These are phyloP conservation scores for Caenorhabditis japonica DNA, from an alignment of 2,888 invertebrate species.

Conservation along the genomic window DNA sequence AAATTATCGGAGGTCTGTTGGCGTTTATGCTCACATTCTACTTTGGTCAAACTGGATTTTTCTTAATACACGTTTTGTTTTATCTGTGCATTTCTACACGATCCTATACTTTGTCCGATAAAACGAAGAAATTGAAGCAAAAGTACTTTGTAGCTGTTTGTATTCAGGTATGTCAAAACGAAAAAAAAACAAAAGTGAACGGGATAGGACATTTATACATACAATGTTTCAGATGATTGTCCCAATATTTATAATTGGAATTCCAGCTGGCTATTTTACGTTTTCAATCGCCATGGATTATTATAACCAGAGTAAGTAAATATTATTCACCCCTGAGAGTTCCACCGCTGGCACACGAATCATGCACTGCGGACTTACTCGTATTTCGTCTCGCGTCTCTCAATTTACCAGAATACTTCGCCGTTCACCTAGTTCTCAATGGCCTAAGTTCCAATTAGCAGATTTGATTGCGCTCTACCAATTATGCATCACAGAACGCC, in stretches of 20 bases:
- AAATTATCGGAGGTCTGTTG: slow-evolving; percentile 22
- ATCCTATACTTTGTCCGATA: slow-evolving; percentile 14
- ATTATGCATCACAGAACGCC: too few species aligned
- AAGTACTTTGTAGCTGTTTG: slow-evolving; percentile 43
- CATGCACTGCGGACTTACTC: too few species aligned
- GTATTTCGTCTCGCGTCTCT: too few species aligned
- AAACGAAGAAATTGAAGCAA: slow-evolving; percentile 31
- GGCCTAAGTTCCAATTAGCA: background rate
- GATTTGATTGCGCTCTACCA: too few species aligned
- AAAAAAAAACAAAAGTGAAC: too few species aligned
- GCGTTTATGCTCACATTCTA: slow-evolving; percentile 14
- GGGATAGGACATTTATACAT: too few species aligned
- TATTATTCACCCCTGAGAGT: too few species aligned
- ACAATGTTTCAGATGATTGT: slow-evolving; percentile 12
- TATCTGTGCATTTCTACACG: slow-evolving; percentile 35
- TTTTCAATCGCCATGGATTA: slow-evolving; percentile 34
- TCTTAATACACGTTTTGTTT: slow-evolving; percentile 20
- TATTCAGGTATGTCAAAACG: slow-evolving; percentile 9
- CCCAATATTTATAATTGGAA: slow-evolving; percentile 24
- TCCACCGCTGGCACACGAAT: too few species aligned
- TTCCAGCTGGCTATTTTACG: slow-evolving; percentile 30
- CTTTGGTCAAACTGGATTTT: slow-evolving; percentile 14
- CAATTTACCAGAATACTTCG: too few species aligned
- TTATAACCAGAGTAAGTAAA: slow-evolving; percentile 31
- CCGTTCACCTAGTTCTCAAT: too few species aligned